These are phyloP conservation scores for Synergus umbraculus DNA, from an alignment of 2,888 invertebrate species.

Conservation along the genomic window DNA sequence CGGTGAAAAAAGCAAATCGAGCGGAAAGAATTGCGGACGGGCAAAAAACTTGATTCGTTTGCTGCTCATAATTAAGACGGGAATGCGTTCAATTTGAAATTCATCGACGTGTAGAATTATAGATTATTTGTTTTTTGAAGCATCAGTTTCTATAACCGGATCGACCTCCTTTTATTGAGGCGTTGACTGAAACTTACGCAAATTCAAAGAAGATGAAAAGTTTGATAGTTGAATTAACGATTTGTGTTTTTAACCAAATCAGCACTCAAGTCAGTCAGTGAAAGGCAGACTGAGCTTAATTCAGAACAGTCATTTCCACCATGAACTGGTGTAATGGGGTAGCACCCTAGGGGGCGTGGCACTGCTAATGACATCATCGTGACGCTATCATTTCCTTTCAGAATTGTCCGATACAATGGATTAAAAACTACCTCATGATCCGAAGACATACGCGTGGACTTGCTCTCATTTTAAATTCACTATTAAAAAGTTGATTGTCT, in stretches of 20 bases:
- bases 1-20: constrained; percentile 27
- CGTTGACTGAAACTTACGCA: no score
- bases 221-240: constrained; percentile 3
- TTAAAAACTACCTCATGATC: constrained; percentile 32
- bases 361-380: constrained; percentile 74
- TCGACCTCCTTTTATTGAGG: no score
- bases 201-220: not conserved
- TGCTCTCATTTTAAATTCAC: no score
- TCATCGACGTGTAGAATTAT: not conserved
- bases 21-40: constrained; percentile 22
- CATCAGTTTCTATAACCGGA: no score
- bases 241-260: constrained; percentile 2
- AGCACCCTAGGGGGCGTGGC: constrained; percentile 71
- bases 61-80: constrained; percentile 28
- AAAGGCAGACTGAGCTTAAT: constrained; percentile 20
- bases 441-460: no score
- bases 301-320: constrained; percentile 61
- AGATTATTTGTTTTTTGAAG: not conserved
- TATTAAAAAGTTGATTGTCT: no score
- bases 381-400: constrained; percentile 73
- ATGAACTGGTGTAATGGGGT: constrained; percentile 74
- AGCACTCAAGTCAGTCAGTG: not conserved
- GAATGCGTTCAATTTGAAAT: not conserved
- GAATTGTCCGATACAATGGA: constrained; percentile 53
- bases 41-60: constrained; percentile 21